A percentile compares a stretch with the other conserved stretches of the same genome.
Evolutionary conservation across 2,888 invertebrate species (phyloP).

Genomic region (Heliconius ethilla): DNA sequence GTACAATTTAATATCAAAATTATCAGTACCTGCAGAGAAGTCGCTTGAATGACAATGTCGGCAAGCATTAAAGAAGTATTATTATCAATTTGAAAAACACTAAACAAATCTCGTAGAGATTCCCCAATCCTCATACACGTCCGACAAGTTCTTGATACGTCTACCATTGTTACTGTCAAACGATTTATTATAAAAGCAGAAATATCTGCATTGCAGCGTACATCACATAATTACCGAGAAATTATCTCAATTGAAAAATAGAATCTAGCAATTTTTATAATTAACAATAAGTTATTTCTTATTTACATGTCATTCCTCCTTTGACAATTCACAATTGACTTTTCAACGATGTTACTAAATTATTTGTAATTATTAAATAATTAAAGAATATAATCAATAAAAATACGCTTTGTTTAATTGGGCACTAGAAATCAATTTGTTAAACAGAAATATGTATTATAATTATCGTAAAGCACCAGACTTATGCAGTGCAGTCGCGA

Average conservation of each 20-base stretch:
- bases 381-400: not conserved
- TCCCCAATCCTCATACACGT: constrained; percentile 71
- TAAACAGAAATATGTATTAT: too few species aligned
- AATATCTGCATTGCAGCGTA: not conserved
- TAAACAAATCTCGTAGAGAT: constrained; percentile 61
- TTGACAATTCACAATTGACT: constrained; percentile 7
- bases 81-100: constrained; percentile 59
- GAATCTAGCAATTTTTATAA: not conserved
- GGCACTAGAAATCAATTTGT: too few species aligned
- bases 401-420: not conserved
- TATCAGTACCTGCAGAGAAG: constrained; percentile 56
- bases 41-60: constrained; percentile 63
- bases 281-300: constrained; percentile 3
- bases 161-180: constrained; percentile 51
- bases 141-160: constrained; percentile 64
- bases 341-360: not conserved
- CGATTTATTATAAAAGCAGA: not conserved
- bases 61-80: constrained; percentile 57
- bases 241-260: not conserved
- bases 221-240: not conserved
- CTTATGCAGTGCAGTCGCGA: too few species aligned
- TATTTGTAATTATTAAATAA: not conserved
- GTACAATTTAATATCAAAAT: not conserved
- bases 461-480: too few species aligned
- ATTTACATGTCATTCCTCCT: constrained; percentile 1